Percentiles rank a stretch among this genome's conserved stretches.
These are phyloP conservation scores for Epinephelus lanceolatus DNA, from an alignment of 2,113 vertebrate species.

Conservation along the genomic window DNA sequence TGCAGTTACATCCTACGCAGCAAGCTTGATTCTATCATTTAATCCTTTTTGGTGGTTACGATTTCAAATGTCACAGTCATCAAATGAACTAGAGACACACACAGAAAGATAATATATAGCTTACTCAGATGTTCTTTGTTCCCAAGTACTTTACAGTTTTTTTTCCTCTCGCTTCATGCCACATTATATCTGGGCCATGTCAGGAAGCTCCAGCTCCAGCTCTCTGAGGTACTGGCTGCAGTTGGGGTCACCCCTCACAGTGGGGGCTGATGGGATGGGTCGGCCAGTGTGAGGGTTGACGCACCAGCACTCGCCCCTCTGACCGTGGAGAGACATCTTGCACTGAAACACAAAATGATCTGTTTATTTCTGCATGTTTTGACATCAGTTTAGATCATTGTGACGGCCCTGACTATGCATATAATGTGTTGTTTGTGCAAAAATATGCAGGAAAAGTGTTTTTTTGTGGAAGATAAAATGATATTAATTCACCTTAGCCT, in stretches of 20 bases:
- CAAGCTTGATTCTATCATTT: constrained; percentile 47
- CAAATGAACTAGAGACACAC: constrained; percentile 59
- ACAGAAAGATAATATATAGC: constrained; percentile 69
- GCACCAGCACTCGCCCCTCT: constrained; percentile 98
- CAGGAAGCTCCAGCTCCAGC: constrained; percentile 87
- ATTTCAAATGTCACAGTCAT: constrained; percentile 47
- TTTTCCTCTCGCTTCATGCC: background rate
- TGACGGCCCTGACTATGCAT: background rate
- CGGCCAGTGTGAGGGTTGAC: constrained; percentile 94
- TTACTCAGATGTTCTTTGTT: constrained; percentile 76
- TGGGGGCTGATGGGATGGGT: constrained; percentile 89
- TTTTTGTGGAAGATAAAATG: background rate
- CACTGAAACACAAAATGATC: constrained; percentile 86
- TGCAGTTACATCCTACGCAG: constrained; percentile 44
- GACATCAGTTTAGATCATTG: too few species aligned
- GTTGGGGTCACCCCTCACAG: constrained; percentile 94
- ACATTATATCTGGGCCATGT: constrained; percentile 78
- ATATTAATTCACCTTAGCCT: background rate
- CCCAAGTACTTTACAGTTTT: constrained; percentile 61
- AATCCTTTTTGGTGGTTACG: constrained; percentile 49
- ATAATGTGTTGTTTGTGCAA: background rate
- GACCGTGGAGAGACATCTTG: constrained; percentile 97
- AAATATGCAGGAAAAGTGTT: background rate
- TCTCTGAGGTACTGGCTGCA: constrained; percentile 93
- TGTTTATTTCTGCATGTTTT: background rate